A percentile compares a stretch with the other conserved stretches of the same genome.
Evolutionary conservation across 2,888 invertebrate species (phyloP).

Genomic region (Lymantria monacha): DNA sequence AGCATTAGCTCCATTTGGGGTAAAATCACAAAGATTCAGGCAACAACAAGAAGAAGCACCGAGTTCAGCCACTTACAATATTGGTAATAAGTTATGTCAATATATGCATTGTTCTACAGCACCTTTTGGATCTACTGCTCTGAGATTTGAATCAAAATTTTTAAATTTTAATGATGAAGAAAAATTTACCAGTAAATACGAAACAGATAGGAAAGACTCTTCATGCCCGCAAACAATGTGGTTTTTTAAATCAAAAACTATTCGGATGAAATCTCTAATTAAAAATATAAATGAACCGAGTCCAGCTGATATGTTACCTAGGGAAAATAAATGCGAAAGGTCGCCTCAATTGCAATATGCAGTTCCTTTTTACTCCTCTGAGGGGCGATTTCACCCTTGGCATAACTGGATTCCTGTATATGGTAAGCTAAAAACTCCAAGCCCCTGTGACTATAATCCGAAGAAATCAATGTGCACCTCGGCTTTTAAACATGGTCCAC

Average conservation of each 20-base stretch:
- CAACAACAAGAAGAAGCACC: constrained; percentile 46
- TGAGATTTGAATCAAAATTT: constrained; percentile 48
- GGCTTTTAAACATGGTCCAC: constrained; percentile 56
- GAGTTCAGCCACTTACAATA: constrained; percentile 56
- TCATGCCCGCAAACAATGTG: constrained; percentile 47
- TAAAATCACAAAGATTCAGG: constrained; percentile 55
- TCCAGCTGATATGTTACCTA: constrained; percentile 46
- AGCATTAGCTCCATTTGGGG: constrained; percentile 53
- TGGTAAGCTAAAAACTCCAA: constrained; percentile 49
- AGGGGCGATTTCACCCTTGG: constrained; percentile 64
- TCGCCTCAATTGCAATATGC: constrained; percentile 37
- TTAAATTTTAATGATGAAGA: constrained; percentile 23
- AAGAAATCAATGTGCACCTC: constrained; percentile 49
- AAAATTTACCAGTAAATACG: constrained; percentile 6
- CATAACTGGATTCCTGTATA: constrained; percentile 55
- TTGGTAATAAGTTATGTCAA: constrained; percentile 33
- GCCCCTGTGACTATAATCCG: constrained; percentile 52
- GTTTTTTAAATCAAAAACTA: constrained; percentile 61
- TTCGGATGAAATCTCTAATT: constrained; percentile 49
- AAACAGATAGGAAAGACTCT: constrained; percentile 9
- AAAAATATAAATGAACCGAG: constrained; percentile 47
- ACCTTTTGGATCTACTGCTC: constrained; percentile 53
- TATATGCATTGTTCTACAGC: constrained; percentile 43
- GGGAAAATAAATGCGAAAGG: constrained; percentile 14
- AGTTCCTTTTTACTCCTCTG: constrained; percentile 61